Base-by-base conservation (phyloP, 1,140 invertebrate genomes). In the Drosophila repleta region DNA sequence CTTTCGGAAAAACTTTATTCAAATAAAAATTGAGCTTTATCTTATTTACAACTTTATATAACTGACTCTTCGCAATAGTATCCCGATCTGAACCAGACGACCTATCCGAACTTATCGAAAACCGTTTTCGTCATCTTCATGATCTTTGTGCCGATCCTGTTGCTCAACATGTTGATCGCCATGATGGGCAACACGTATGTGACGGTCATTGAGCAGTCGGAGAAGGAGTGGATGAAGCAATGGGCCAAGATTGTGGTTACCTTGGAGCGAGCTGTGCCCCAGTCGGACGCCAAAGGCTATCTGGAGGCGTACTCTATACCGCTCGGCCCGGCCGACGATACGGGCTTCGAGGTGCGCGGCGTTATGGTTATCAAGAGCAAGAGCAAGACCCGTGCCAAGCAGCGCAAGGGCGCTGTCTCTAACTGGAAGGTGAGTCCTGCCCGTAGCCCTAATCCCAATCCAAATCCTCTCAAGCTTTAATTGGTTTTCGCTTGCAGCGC, bases 161-260 rank as follows among this genome's bases (percentile, higher is more conserved):
- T 99, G 74, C 94, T 99, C 4, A 99, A 99, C 94, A 97, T 99
- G 97, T 94, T 99, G 84, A 99, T 99, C 76, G 98, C 98, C 65
- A 99, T 99, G 98, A 99, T 99, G 98, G 98, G 97, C 11, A 99
- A 99, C 91, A 99, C 98, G 0, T 99, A 99, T 90, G 98, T 98
- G 3, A 96, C 99, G 77, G 97, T 99, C 51, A 99, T 99, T 66
- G 96, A 98, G 90, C 97, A 98, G 91, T 99, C 98, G 48, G 98
- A 99, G 92, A 99, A 99, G 92, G 98, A 99, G 92, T 99, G 97
- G 96, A 96, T 99, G 90, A 99, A 99, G 93, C 98, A 99, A 96
- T 99, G 98, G 97, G 98, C 98, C 0, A 99, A 99, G 93, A 99
- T 99, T 75, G 97, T 99, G 4, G 97, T 99, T 10, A 97, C 98